These are phyloP conservation scores for Spodoptera picta DNA, from an alignment of 2,888 invertebrate genomes.

Conservation along the genomic window DNA sequence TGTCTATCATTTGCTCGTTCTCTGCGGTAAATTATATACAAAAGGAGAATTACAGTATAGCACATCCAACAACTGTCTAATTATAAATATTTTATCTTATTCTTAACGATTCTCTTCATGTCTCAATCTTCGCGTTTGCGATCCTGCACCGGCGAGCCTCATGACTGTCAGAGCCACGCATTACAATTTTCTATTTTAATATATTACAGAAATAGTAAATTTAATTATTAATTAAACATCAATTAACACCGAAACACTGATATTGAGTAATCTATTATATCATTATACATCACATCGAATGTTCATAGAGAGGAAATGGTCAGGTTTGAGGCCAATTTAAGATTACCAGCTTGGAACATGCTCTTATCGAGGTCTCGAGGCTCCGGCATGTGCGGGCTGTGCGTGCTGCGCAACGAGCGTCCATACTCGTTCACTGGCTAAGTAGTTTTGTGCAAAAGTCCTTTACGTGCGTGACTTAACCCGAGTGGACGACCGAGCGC, in stretches of 20 bases:
- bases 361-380: neutral
- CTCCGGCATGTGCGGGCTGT: conserved; percentile 11
- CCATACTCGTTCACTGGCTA: conserved; percentile 3
- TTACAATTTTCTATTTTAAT: conserved; percentile 27
- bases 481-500: conserved; percentile 11
- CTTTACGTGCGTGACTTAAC: conserved; percentile 11
- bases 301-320: conserved; percentile 37
- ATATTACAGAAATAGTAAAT: conserved; percentile 29
- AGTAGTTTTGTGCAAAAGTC: conserved; percentile 13
- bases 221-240: conserved; percentile 50
- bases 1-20: conserved; percentile 3
- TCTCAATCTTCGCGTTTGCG: conserved; percentile 1
- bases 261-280: conserved; percentile 31
- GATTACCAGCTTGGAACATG: conserved; percentile 18
- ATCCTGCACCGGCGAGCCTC: conserved; percentile 1
- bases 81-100: conserved; percentile 13
- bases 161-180: conserved; percentile 26
- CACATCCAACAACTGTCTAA: conserved; percentile 23
- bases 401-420: conserved; percentile 15
- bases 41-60: conserved; percentile 28
- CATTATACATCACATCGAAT: conserved; percentile 28
- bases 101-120: conserved; percentile 16
- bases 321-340: conserved; percentile 30
- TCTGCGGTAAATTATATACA: conserved; percentile 29
- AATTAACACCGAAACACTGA: conserved; percentile 49